Conservation (phyloP, 2,113 vertebrate genomes). For the Chunga burmeisteri region DNA sequence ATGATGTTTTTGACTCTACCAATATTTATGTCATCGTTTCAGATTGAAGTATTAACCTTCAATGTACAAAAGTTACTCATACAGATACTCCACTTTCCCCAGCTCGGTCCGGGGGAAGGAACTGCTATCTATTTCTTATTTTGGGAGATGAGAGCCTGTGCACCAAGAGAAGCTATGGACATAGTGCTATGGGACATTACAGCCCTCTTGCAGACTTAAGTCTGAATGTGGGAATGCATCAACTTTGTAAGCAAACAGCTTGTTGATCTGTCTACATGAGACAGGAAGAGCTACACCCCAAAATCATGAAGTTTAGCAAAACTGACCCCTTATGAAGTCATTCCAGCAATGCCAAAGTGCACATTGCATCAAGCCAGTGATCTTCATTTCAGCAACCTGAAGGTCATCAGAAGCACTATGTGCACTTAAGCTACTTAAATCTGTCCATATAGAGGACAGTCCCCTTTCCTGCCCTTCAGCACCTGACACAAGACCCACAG, state of each 20-base stretch:
- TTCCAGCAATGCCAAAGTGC: neutral
- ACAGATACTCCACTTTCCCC: neutral
- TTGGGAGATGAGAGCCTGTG: neutral
- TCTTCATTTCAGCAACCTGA: neutral
- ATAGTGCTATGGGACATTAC: neutral
- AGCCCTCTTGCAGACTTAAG: neutral
- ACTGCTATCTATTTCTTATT: neutral
- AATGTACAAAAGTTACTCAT: neutral
- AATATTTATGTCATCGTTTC: neutral
- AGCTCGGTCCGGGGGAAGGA: neutral
- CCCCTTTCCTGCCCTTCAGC: neutral
- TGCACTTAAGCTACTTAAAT: neutral
- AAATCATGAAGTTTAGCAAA: neutral
- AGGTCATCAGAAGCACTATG: neutral
- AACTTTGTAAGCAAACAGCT: neutral
- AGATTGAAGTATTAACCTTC: neutral
- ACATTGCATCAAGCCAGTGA: neutral
- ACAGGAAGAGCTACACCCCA: neutral
- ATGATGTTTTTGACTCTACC: neutral
- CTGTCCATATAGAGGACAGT: neutral
- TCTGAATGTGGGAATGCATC: neutral
- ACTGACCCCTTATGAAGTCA: neutral
- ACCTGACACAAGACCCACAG: neutral
- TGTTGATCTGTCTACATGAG: neutral
- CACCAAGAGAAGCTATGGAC: neutral